Percentiles rank a stretch among this genome's conserved stretches.
These are phyloP conservation scores for Leptinotarsa peninsularis DNA, from an alignment of 2,888 invertebrate genomes.

Conservation along the genomic window DNA sequence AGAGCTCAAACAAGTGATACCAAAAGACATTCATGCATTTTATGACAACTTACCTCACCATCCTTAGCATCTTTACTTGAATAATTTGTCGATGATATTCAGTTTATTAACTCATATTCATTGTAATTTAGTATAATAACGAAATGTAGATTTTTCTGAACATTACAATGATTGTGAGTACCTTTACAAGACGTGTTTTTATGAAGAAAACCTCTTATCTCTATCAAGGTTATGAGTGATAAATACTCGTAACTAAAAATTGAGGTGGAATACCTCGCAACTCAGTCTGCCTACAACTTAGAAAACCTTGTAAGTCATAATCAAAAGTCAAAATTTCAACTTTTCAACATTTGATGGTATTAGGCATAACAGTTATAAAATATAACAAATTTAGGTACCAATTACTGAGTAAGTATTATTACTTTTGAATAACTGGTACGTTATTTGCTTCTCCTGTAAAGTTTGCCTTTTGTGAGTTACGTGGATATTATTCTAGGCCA, in stretches of 20 bases:
- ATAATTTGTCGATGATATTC: constrained; percentile 6
- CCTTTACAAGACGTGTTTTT: constrained; percentile 6
- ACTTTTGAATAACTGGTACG: constrained; percentile 8
- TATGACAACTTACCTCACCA: constrained; percentile 18
- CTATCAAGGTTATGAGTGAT: constrained; percentile 7
- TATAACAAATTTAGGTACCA: constrained; percentile 3
- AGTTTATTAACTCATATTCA: constrained; percentile 12
- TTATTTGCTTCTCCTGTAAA: constrained; percentile 12
- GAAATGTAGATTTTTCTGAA: neutral
- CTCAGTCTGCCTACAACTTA: constrained; percentile 2
- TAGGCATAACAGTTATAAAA: constrained; percentile 1
- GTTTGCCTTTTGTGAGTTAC: constrained; percentile 5
- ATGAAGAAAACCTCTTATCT: constrained; percentile 1
- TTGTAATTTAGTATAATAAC: constrained; percentile 12
- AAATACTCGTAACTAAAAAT: constrained; percentile 4
- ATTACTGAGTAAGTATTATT: constrained; percentile 2
- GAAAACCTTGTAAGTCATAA: constrained; percentile 9
- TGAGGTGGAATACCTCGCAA: constrained; percentile 3
- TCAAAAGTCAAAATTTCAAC: constrained; percentile 4
- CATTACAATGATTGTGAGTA: constrained; percentile 4
- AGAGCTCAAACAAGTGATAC: constrained; percentile 17
- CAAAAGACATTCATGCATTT: constrained; percentile 21
- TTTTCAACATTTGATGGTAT: constrained; percentile 12
- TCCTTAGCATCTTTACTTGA: constrained; percentile 14
- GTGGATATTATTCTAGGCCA: constrained; percentile 8